A percentile compares a stretch with the other conserved stretches of the same genome.
Conservation (phyloP, 2,797 vertebrate genomes). For the Urosaurus nigricauda region DNA sequence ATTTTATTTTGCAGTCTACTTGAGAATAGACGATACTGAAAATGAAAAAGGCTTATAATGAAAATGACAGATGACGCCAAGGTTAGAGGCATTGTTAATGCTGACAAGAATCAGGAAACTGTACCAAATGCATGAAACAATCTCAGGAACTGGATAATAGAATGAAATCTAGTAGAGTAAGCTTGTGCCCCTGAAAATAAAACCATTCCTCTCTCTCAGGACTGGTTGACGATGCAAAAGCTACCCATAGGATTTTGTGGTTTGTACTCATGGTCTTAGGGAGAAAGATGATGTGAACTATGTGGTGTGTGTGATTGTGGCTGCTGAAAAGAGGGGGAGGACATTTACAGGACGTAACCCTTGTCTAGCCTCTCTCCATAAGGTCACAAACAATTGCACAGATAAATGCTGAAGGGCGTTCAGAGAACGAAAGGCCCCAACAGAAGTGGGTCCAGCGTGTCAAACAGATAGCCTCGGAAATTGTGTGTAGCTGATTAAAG, state of each 20-base stretch:
- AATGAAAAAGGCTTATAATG: not conserved
- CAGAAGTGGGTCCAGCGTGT: not conserved
- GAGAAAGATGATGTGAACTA: not conserved
- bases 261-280: not conserved
- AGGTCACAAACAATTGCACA: not conserved
- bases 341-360: not conserved
- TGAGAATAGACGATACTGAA: not conserved
- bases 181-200: constrained; percentile 8
- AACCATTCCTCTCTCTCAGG: not conserved
- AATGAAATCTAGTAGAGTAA: constrained; percentile 4
- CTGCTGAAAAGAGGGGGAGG: not conserved
- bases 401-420: not conserved
- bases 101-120: constrained; percentile 14
- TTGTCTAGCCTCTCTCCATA: not conserved
- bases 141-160: constrained; percentile 34
- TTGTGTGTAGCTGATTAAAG: constrained; percentile 38
- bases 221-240: not conserved
- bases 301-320: not conserved
- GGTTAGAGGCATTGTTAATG: constrained; percentile 1
- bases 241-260: not conserved
- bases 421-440: not conserved
- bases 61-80: constrained; percentile 16
- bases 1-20: not conserved
- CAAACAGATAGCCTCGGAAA: constrained; percentile 25
- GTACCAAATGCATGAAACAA: constrained; percentile 4